Evolutionary conservation across 2,113 vertebrate genomes (phyloP).

Genomic region (Grammomys surdaster): DNA sequence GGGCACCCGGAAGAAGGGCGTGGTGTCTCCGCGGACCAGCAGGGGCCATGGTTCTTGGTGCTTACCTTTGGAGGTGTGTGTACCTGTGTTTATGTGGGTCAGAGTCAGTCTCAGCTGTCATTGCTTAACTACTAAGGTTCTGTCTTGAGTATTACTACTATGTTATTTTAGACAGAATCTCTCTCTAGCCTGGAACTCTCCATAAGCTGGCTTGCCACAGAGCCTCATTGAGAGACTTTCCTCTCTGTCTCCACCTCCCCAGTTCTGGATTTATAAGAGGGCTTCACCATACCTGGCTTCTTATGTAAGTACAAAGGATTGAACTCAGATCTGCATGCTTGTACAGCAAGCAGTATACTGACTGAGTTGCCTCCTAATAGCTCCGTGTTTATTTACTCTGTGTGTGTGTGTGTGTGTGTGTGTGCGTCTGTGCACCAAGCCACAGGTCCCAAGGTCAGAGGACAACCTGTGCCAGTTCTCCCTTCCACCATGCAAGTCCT

Average conservation of each 20-base stretch:
- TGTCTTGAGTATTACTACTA: not conserved
- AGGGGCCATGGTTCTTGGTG: not conserved
- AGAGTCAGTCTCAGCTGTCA: not conserved
- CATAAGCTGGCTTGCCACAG: not conserved
- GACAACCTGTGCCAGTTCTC: not conserved
- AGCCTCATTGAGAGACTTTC: not conserved
- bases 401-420: not conserved
- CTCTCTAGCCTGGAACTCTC: not conserved
- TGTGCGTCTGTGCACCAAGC: not conserved
- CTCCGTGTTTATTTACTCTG: not conserved
- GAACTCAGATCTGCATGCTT: too few relatives aligned
- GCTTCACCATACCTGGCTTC: not conserved
- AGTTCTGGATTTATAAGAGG: not conserved
- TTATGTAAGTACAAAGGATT: not conserved
- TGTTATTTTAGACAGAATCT: not conserved
- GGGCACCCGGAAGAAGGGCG: not conserved
- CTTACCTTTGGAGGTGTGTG: too few relatives aligned
- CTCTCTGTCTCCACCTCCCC: not conserved
- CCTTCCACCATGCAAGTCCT: too few relatives aligned
- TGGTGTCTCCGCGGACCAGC: fast-evolving
- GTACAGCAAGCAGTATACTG: not conserved
- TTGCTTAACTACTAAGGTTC: not conserved
- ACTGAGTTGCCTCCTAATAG: not conserved
- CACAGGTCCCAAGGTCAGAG: not conserved
- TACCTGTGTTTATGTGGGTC: not conserved